A percentile compares a stretch with the other conserved stretches of the same genome.
phyloP scores from a whole-genome alignment of 2,113 vertebrate species.

The Anser brachyrhynchus region DNA sequence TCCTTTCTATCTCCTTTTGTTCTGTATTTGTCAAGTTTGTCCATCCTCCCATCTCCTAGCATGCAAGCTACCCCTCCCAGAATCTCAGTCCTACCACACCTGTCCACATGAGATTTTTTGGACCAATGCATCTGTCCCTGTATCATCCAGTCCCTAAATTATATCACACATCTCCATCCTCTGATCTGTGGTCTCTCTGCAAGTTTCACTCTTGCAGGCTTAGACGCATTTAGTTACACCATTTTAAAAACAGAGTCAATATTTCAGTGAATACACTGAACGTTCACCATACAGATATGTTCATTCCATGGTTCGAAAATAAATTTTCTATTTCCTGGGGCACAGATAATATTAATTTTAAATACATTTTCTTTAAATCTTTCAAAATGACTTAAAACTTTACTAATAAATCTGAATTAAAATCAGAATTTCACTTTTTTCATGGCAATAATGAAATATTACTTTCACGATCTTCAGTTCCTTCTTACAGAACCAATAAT shows the following conservation, averaged over 20 bases:
- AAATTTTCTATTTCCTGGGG: not conserved
- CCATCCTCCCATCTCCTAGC: not conserved
- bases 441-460: not conserved
- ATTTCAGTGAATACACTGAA: not conserved
- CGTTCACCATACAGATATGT: not conserved
- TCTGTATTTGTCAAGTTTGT: not conserved
- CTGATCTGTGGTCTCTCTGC: not conserved
- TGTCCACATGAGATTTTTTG: not conserved
- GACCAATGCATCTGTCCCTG: not conserved
- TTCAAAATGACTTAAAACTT: conserved; percentile 7
- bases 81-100: not conserved
- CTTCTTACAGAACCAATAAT: not conserved
- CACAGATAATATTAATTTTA: not conserved
- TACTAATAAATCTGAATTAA: not conserved
- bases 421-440: not conserved
- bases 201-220: not conserved
- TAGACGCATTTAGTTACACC: not conserved
- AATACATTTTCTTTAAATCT: not conserved
- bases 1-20: not conserved
- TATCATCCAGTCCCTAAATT: not conserved
- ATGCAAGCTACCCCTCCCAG: not conserved
- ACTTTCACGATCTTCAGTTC: not conserved
- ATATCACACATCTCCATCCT: not conserved
- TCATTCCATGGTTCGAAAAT: not conserved
- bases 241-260: not conserved